Evolutionary conservation across 2,888 invertebrate species (phyloP), one percentile per base, ranked within the genome.

Genomic region (Sarcophaga rosellei): DNA sequence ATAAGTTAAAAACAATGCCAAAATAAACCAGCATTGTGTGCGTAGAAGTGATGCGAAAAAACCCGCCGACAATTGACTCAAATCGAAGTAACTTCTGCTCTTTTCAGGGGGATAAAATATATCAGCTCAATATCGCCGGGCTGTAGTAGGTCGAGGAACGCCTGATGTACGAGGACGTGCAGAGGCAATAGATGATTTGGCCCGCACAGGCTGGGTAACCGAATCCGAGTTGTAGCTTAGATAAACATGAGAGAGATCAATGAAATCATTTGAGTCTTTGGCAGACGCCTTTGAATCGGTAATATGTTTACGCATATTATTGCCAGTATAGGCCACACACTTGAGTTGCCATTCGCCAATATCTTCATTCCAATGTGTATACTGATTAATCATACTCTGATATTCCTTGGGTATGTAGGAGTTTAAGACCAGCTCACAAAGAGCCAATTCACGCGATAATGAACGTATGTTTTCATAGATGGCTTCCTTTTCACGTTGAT

Each of bases 321-420:
- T 99, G 0, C 99, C 99, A 10, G 99, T 98, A 93, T 99, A 99
- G 0, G 99, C 99, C 10, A 99, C 98, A 93, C 99, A 99, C 92
- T 97, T 97, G 68, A 99, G 95, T 92, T 99, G 99, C 97, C 99
- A 99, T 93, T 99, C 99, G 53, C 99, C 99, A 53, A 99, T 97
- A 91, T 99, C 99, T 93, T 99, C 99, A 94, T 99, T 99, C 98
- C 99, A 99, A 91, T 97, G 96, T 65, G 98, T 97, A 91, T 98
- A 97, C 90, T 96, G 95, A 91, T 98, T 98, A 87, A 99, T 97
- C 93, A 97, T 95, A 72, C 96, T 96, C 95, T 98, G 96, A 93
- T 98, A 99, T 92, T 98, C 97, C 90, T 96, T 95, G 1, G 99
- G 99, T 92, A 99, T 98, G 92, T 98, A 99, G 66, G 96, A 96